Base-by-base conservation (phyloP, 2,797 vertebrate species). In the Argyrosomus regius region DNA sequence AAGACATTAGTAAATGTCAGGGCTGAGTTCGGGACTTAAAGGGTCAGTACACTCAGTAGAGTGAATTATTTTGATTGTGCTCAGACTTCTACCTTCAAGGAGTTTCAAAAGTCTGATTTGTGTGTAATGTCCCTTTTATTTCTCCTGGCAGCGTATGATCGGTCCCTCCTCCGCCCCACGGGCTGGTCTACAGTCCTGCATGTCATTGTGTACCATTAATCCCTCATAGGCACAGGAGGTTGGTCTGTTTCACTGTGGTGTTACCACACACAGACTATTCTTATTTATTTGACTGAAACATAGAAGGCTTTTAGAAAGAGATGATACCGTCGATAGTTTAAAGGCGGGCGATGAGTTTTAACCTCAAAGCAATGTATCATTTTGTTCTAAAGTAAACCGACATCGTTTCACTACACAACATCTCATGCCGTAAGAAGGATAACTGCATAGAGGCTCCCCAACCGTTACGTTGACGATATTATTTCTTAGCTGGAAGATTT, bases 301-400 rank as follows among this genome's bases (percentile, higher is more conserved):
- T 14, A 17, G 26, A 68, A 28, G 35, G 35, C 60, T 17, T 78
- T 74, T 49, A 43, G 75, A 35, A 52, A 18, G 72, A 71, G 46
- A 69, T 9, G 41, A 70, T 43, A 35, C 43, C 54, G 65, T 17
- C 1, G 26, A 39, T 64, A 20, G 61, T 74, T 81, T 45, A 43
- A 78, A 80, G 72, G 78, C 50, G 35, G 77, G 46, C 35, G 62
- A 61, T 54, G 84, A 88, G 90, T 88, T 87, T 93, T 90, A 91
- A 93, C 90, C 80, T 86, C 46, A 83, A 82, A 85, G 82, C 86
- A 52, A 77, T 11, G 22, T 41, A 50, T 72, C 24, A 46, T 82
- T 74, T 52, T 70, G 66, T 75, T 81, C 48, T 74, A 18, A 83
- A 61, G 56, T 24, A 31, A 64, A 75, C 41, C 46, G 60, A 62